Base-by-base conservation (phyloP, 2,113 vertebrate genomes). In the Cyprinus carpio region DNA sequence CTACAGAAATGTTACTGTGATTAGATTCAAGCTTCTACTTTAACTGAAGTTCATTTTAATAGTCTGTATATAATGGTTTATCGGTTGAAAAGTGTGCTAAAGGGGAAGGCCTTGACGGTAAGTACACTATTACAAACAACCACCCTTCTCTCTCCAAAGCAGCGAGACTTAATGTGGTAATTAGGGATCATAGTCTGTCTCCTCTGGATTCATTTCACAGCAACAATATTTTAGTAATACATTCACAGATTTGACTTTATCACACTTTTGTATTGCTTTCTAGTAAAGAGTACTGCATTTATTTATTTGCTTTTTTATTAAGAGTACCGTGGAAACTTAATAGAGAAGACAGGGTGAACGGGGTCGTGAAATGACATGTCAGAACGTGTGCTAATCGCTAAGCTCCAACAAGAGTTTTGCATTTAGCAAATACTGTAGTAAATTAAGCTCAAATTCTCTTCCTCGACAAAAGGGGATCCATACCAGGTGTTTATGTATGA, bases 371-470 rank as follows among this genome's bases (percentile, higher is more conserved):
- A 54, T 31, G 43, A 25, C 40, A 49, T 15, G 71, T 31, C 75
- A 49, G 25, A 76, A 76, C 27, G 49, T 54, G 49, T 5, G 75
- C 49, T 76, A 10, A 54, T 54, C 75, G 16, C 49, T 76, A 76
- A 54, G 16, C 49, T 76, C 49, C 16, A 15, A 75, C 43, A 51
- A 76, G 75, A 76, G 75, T 54, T 54, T 54, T 29, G 75, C 58
- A 81, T 65, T 67, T 20, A 65, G 37, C 31, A 49, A 81, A 81
- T 81, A 81, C 40, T 67, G 46, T 51, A 34, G 64, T 67, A 81
- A 69, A 81, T 69, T 31, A 81, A 67, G 15, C 27, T 67, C n/a
- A 62, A 76, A 43, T 80, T 40, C 10, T n/a, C 54, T 78, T 51
- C 20, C 29, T 58, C 34, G 64, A 80, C 54, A 81, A 78, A 67